Percentiles rank a stretch among this genome's conserved stretches.
Evolutionary conservation across 2,797 vertebrate species (phyloP).

Genomic region (Coccyzus lansbergi): DNA sequence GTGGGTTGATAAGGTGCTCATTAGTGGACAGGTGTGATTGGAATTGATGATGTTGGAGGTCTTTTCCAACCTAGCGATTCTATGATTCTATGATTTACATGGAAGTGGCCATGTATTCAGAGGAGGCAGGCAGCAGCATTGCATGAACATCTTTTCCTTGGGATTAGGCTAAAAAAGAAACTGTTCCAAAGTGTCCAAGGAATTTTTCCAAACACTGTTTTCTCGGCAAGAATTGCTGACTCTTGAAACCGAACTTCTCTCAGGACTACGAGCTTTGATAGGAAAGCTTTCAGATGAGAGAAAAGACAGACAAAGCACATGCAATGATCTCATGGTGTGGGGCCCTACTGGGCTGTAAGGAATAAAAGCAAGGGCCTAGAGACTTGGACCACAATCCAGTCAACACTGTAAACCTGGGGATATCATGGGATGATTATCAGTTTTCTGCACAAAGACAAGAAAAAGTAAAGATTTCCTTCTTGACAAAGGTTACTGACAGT

Average conservation of each 20-base stretch:
- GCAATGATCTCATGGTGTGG: background rate
- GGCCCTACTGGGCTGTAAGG: background rate
- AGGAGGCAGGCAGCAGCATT: background rate
- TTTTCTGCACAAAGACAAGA: background rate
- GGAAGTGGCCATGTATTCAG: background rate
- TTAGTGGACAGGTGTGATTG: too few species aligned
- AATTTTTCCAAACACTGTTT: background rate
- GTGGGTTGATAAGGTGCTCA: too few species aligned
- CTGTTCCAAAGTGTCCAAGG: background rate
- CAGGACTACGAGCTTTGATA: background rate
- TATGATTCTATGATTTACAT: background rate
- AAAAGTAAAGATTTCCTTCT: background rate
- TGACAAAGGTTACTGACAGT: fast-evolving
- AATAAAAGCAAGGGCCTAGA: background rate
- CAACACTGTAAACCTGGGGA: background rate
- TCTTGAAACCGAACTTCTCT: background rate
- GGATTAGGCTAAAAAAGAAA: background rate
- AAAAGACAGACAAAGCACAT: background rate
- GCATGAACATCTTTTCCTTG: background rate
- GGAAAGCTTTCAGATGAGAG: background rate
- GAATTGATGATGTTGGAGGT: too few species aligned
- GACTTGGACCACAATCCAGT: background rate
- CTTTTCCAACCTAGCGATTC: too few species aligned
- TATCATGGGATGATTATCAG: background rate
- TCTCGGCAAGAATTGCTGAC: background rate